Evolutionary conservation across 2,888 invertebrate genomes (phyloP).

Genomic region (Chaetogeoica ovagalla): DNA sequence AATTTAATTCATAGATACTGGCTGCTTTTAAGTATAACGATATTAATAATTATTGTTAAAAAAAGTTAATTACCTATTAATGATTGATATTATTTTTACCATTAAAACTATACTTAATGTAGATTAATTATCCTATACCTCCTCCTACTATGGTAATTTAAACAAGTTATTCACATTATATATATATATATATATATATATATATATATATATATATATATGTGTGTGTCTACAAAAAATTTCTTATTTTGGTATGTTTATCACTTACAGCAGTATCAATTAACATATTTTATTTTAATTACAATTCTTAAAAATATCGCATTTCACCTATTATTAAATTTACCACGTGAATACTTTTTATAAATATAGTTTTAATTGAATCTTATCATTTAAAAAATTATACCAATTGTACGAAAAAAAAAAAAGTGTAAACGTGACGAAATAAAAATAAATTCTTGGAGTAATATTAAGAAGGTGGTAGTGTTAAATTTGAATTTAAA

Average conservation of each 20-base stretch:
- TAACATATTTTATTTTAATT: too few species aligned
- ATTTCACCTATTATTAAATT: too few species aligned
- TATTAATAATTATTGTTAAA: background rate
- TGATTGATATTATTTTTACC: background rate
- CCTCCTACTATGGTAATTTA: background rate
- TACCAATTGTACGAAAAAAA: too few species aligned
- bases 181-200: too few species aligned
- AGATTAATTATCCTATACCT: background rate
- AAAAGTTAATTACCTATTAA: background rate
- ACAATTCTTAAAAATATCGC: too few species aligned
- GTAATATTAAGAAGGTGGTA: background rate
- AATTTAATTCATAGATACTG: background rate
- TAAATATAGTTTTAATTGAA: too few species aligned
- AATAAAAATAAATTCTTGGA: background rate
- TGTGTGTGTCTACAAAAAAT: background rate
- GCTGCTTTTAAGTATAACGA: background rate
- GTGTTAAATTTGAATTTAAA: slow-evolving; percentile 25
- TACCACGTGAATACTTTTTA: too few species aligned
- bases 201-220: too few species aligned
- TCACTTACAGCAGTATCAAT: background rate
- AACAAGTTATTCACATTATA: background rate
- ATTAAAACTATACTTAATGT: background rate
- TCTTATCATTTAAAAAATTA: too few species aligned
- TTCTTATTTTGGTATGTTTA: background rate
- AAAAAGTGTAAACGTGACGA: too few species aligned